Conservation (phyloP, 2,113 vertebrate genomes). For the Petrocephalus zakoni region DNA sequence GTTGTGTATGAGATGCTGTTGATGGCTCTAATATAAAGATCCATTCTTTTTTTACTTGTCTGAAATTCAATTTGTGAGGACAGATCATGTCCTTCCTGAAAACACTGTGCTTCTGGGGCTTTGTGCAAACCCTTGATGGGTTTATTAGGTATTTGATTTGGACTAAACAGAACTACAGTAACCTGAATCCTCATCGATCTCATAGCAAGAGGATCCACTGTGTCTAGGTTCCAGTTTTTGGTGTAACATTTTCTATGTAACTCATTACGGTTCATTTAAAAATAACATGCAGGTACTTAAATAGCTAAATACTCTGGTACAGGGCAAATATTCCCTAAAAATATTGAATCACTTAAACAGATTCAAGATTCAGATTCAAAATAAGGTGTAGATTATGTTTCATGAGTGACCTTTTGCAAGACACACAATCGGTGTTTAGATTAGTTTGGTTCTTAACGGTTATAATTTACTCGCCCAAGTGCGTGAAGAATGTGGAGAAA, state of each 20-base stretch:
- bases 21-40: not conserved
- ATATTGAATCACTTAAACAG: not conserved
- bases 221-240: not conserved
- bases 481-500: constrained; percentile 25
- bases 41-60: not conserved
- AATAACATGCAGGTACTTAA: not conserved
- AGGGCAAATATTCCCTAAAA: not conserved
- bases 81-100: not conserved
- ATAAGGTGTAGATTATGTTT: not conserved
- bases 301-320: not conserved
- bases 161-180: not conserved
- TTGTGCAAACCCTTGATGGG: not conserved
- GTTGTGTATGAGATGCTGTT: not conserved
- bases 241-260: not conserved
- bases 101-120: not conserved
- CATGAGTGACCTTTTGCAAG: not conserved
- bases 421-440: not conserved
- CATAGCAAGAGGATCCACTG: not conserved
- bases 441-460: constrained; percentile 29
- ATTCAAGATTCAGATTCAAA: not conserved
- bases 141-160: not conserved
- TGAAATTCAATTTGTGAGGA: not conserved
- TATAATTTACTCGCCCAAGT: constrained; percentile 29
- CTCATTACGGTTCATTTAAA: not conserved
- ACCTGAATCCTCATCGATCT: not conserved